Conservation (phyloP, 2,113 vertebrate species). For the Himantopus leucocephalus region DNA sequence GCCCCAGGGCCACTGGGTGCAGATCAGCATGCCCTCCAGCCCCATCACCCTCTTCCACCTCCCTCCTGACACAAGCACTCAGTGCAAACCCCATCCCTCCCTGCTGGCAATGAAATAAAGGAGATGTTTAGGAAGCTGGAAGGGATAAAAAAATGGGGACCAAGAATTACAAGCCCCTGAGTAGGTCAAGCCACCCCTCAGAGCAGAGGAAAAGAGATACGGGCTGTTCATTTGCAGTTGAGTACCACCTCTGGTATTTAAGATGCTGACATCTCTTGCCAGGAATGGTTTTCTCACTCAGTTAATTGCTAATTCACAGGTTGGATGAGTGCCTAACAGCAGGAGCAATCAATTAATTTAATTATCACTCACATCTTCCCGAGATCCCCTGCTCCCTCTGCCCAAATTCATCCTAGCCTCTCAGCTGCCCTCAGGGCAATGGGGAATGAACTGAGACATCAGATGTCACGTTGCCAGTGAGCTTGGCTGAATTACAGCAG, state of each 20-base stretch:
- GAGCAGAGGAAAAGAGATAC: not conserved
- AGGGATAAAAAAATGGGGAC: not conserved
- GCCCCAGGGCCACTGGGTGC: too few species aligned
- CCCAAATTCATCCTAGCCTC: not conserved
- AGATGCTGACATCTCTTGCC: not conserved
- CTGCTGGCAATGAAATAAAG: not conserved
- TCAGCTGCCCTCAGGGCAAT: not conserved
- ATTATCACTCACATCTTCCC: slow-evolving; percentile 27
- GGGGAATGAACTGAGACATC: not conserved
- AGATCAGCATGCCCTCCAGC: not conserved
- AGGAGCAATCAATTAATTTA: slow-evolving; percentile 50
- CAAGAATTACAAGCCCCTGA: not conserved
- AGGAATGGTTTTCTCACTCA: slow-evolving; percentile 32
- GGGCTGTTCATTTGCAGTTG: not conserved
- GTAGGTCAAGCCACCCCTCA: not conserved
- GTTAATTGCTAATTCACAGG: slow-evolving; percentile 38
- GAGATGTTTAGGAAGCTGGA: not conserved
- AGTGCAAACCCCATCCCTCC: not conserved
- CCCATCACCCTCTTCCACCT: not conserved
- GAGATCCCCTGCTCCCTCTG: not conserved
- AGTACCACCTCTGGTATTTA: slow-evolving; percentile 17
- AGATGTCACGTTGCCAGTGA: not conserved
- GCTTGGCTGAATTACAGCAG: not conserved
- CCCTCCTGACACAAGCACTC: not conserved
- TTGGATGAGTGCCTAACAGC: slow-evolving; percentile 40